These are phyloP conservation scores for Zapus hudsonius DNA, from an alignment of 2,113 vertebrate genomes.

Conservation along the genomic window DNA sequence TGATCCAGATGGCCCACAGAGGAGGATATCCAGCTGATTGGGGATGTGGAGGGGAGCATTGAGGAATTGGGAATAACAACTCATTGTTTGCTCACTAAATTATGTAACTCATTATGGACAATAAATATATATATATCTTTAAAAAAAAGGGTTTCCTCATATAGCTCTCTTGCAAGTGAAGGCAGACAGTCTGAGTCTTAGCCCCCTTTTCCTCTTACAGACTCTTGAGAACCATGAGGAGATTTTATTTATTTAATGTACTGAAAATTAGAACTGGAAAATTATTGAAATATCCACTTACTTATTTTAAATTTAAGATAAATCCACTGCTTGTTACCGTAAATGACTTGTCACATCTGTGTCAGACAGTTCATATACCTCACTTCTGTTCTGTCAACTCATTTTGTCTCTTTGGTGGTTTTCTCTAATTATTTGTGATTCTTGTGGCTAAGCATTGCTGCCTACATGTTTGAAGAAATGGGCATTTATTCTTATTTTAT, in stretches of 20 bases:
- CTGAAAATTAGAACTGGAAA: conserved; percentile 31
- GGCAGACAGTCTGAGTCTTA: not conserved
- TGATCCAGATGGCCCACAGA: too few species aligned
- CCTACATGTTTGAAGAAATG: not conserved
- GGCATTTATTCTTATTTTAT: not conserved
- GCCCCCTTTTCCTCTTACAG: not conserved
- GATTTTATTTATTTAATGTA: not conserved
- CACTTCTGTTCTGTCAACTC: not conserved
- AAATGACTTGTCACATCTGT: not conserved
- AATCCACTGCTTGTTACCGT: not conserved
- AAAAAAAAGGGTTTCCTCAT: too few species aligned
- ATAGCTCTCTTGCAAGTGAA: not conserved
- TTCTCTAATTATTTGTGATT: not conserved
- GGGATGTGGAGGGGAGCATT: too few species aligned
- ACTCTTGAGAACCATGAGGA: not conserved
- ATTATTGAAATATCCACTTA: not conserved
- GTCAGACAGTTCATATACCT: not conserved
- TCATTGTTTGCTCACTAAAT: too few species aligned
- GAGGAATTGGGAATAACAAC: too few species aligned
- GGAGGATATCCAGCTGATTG: too few species aligned
- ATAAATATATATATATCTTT: too few species aligned
- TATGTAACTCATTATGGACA: too few species aligned
- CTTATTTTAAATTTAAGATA: not conserved
- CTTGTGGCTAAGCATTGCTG: not conserved
- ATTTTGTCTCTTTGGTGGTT: not conserved